Evolutionary conservation across 37 sponge, comb jelly and placozoan species (phyloP).

Genomic region (Bolinopsis microptera): DNA sequence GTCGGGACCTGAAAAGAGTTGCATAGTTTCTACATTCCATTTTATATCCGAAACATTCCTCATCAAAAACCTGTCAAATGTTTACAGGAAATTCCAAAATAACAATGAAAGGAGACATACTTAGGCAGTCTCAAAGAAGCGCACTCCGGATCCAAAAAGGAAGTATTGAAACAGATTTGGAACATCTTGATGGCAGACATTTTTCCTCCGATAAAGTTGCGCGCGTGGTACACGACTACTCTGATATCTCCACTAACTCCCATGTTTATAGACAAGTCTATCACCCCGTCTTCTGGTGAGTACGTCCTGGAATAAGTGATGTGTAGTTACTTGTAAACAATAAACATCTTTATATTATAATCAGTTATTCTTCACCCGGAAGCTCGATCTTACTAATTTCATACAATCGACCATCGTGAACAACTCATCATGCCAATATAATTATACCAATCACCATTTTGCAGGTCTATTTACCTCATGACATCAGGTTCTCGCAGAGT

Average conservation of each 20-base stretch:
- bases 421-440: too few species aligned
- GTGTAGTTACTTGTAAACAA: not conserved
- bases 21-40: too few species aligned
- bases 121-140: constrained; percentile 68
- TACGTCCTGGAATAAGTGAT: not conserved
- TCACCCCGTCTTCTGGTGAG: not conserved
- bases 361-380: too few species aligned
- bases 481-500: constrained; percentile 52
- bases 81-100: not conserved
- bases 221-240: constrained; percentile 26
- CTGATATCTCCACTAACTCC: constrained; percentile 29
- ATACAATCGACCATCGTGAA: too few species aligned
- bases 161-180: constrained; percentile 84
- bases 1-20: not conserved
- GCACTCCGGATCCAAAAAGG: constrained; percentile 70
- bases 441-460: too few species aligned
- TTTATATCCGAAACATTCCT: too few species aligned
- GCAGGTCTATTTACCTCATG: constrained; percentile 5
- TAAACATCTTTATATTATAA: too few species aligned
- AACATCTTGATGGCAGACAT: constrained; percentile 87
- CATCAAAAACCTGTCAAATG: too few species aligned
- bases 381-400: too few species aligned
- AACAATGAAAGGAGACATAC: constrained; percentile 62
- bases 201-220: constrained; percentile 51
- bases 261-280: constrained; percentile 16